Base-by-base conservation (phyloP, 2,888 invertebrate species). In the Caenorhabditis auriculariae region DNA sequence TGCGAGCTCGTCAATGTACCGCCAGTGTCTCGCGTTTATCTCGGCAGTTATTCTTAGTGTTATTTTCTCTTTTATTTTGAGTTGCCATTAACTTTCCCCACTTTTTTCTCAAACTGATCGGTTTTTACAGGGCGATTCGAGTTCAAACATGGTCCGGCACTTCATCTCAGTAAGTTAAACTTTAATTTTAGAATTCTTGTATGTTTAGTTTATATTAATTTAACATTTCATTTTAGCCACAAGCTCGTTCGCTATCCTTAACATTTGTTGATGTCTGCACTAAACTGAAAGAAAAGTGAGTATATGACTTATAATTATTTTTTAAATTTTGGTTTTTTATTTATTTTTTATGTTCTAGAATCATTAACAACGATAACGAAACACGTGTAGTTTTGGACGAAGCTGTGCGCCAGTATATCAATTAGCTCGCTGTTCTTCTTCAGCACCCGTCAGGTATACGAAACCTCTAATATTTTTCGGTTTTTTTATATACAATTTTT, bases 141-240 rank as follows among this genome's bases (percentile, higher is more conserved):
- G 45, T 44, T 44, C 45, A 44, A 23, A 44, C 45, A 44, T 44
- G 45, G 21, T 24, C 45, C 45, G 45, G n/a, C 35, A 35, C 35
- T 35, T 35, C 35, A 35, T 44, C 45, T 46, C 46, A 46, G 46
- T 46, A 46, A 46, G 46, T 46, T 46, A 26, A 46, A 46, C 46
- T 38, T 38, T 38, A 4, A 38, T 38, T 38, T 38, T 38, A 38
- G 38, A 38, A 38, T 38, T 38, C 38, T 6, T 38, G 38, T 38
- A 12, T 35, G 35, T 35, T 35, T 15, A 35, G 35, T 15, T 35
- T 15, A 35, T 35, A 35, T 38, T n/a, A n/a, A n/a, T 38, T 38
- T 6, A 46, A 46, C 46, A 46, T 46, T 46, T 46, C 27, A 46
- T 46, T 46, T 46, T 46, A 46, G 46, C 46, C 46, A n/a, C 26